phyloP scores from a whole-genome alignment of 2,113 vertebrate genomes.

The Peromyscus maniculatus region DNA sequence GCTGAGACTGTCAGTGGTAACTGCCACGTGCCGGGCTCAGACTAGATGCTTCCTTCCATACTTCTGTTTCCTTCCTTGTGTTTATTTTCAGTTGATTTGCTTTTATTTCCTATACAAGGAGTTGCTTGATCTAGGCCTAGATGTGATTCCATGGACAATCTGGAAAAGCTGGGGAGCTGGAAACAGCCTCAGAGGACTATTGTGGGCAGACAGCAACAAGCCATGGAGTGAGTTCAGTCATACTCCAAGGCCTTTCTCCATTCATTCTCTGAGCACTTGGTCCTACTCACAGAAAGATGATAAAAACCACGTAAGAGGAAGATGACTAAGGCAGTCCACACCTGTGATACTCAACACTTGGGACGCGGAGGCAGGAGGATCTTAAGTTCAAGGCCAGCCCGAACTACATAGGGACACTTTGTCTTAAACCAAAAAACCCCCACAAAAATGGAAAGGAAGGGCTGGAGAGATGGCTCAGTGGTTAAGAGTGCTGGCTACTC shows the following conservation, averaged over 20 bases:
- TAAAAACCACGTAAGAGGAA: background rate
- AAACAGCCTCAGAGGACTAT: background rate
- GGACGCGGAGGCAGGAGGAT: background rate
- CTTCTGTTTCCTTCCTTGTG: background rate
- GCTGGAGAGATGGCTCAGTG: background rate
- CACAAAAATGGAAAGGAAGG: background rate
- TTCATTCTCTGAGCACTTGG: background rate
- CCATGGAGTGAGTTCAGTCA: background rate
- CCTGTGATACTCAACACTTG: background rate
- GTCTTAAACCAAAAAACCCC: background rate
- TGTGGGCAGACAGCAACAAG: background rate
- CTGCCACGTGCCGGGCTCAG: background rate
- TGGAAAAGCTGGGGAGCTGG: background rate
- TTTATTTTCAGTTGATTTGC: constrained; percentile 4
- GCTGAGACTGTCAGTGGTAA: background rate
- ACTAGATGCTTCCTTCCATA: background rate
- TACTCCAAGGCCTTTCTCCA: background rate
- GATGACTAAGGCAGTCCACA: background rate
- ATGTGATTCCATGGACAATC: background rate
- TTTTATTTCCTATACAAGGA: background rate
- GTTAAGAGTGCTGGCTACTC: background rate
- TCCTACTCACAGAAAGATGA: background rate
- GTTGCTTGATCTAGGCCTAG: constrained; percentile 12
- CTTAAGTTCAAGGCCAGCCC: background rate
- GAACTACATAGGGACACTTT: background rate